Evolutionary conservation across 2,888 invertebrate genomes (phyloP).

Genomic region (Phalangium opilio): DNA sequence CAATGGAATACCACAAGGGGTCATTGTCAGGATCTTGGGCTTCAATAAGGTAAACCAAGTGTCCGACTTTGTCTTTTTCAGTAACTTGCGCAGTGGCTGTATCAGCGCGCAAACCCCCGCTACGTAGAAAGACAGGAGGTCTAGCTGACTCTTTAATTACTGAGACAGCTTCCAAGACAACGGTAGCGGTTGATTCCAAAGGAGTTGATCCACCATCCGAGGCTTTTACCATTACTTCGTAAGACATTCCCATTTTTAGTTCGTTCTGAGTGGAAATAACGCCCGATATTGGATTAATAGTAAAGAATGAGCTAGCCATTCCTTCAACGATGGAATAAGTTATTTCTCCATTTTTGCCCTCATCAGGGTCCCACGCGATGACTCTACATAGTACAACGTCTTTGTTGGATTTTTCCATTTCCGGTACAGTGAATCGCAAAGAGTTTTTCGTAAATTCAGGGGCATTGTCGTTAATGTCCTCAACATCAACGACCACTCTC

Average conservation of each 20-base stretch:
- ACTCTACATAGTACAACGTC: conserved; percentile 12
- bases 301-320: conserved; percentile 51
- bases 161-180: conserved; percentile 28
- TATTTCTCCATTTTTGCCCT: conserved; percentile 75
- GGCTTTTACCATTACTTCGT: conserved; percentile 40
- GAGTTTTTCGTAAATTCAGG: conserved; percentile 73
- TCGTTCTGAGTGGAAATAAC: too few species aligned
- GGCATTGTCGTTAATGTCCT: conserved; percentile 87
- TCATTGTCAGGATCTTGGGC: conserved; percentile 75
- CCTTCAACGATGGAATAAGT: conserved; percentile 80
- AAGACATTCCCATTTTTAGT: too few species aligned
- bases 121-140: conserved; percentile 15
- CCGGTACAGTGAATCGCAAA: conserved; percentile 60
- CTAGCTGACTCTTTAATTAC: too few species aligned
- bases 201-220: conserved; percentile 58
- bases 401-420: conserved; percentile 31
- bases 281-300: too few species aligned
- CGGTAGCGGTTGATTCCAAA: conserved; percentile 57
- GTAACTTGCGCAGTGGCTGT: conserved; percentile 24
- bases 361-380: conserved; percentile 75
- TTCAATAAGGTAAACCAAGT: conserved; percentile 67
- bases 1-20: conserved; percentile 77
- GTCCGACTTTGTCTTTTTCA: conserved; percentile 58
- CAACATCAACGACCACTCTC: conserved; percentile 58
- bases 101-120: too few species aligned